These are phyloP conservation scores for Acanthaster planci DNA, from an alignment of 35 echinoderm and acorn worm species.

Conservation along the genomic window DNA sequence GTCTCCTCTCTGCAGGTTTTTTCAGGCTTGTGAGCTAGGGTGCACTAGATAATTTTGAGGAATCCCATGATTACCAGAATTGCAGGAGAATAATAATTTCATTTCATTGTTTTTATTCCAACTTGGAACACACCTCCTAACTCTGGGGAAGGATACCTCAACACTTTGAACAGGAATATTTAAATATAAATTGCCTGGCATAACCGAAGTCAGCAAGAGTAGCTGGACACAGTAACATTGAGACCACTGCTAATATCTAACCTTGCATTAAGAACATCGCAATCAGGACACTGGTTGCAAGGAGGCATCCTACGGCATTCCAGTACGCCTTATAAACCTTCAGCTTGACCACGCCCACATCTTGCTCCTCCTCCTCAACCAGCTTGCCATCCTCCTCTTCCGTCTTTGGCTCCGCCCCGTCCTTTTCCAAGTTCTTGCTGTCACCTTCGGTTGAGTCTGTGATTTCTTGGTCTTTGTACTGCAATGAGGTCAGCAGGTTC, in stretches of 20 bases:
- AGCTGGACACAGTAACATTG: too few relatives aligned
- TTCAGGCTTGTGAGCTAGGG: too few relatives aligned
- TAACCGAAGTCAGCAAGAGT: too few relatives aligned
- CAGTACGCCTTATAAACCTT: slow-evolving; percentile 93
- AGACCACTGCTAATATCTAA: slow-evolving; percentile 1
- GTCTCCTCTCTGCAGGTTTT: too few relatives aligned
- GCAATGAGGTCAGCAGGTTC: slow-evolving; percentile 33
- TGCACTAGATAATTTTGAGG: too few relatives aligned
- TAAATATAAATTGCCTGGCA: too few relatives aligned
- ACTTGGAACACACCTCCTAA: too few relatives aligned
- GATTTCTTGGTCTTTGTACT: slow-evolving; percentile 35
- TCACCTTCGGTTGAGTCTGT: neutral
- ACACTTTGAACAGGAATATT: too few relatives aligned
- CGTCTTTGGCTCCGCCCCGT: slow-evolving; percentile 27
- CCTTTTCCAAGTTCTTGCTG: neutral
- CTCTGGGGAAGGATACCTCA: too few relatives aligned
- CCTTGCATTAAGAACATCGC: slow-evolving; percentile 95
- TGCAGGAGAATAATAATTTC: too few relatives aligned
- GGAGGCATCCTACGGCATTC: slow-evolving; percentile 77
- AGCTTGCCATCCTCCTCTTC: slow-evolving; percentile 51
- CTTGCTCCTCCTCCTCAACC: slow-evolving; percentile 90
- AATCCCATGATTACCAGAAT: too few relatives aligned
- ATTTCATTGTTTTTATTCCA: too few relatives aligned
- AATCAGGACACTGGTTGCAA: slow-evolving; percentile 64
- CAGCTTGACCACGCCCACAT: slow-evolving; percentile 83